Base-by-base conservation (phyloP, 2,888 invertebrate species). In the Minunthozetes semirufus region DNA sequence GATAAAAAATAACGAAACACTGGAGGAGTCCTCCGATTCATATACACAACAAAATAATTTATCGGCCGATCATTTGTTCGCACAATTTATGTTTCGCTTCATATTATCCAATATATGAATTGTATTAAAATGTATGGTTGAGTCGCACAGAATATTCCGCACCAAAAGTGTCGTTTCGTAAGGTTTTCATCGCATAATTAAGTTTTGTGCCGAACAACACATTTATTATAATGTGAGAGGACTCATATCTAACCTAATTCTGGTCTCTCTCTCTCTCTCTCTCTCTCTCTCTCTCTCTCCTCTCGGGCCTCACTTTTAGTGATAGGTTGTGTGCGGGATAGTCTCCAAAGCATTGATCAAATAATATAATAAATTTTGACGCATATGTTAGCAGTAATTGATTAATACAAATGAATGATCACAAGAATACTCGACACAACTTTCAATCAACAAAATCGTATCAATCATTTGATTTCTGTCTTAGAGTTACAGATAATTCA, bases 141-240 rank as follows among this genome's bases (percentile, higher is more conserved):
- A 38, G 15, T 63, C 27, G 19, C 17, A 42, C 13, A 33, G 53
- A 27, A 29, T 29, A 29, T 27, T 17, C 13, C 17, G n/a, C 5
- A 6, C 42, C n/a, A 66, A 66, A 19, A 27, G 59, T 42, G 42
- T 66, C 27, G 19, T 25, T 19, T 22, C 19, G 53, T 29, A 19
- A 66, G 66, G 38, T 29, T 66, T 66, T 38, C 38, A 42, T 38
- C 66, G 42, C 66, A 66, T 66, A 66, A 66, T 66, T 66, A 66
- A 29, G 66, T 66, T 66, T 38, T 59, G 22, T 13, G 3, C 59
- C 15, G 19, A 42, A 19, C 66, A 66, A 38, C 38, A 66, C 66
- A 66, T 66, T 29, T 38, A 42, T 66, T 38, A 66, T 66, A 66
- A 17, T 61, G 11, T 29, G 15, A n/a, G 8, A 53, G 19, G 19